Evolutionary conservation across 2,113 vertebrate species (phyloP).

Genomic region (Strix aluco): DNA sequence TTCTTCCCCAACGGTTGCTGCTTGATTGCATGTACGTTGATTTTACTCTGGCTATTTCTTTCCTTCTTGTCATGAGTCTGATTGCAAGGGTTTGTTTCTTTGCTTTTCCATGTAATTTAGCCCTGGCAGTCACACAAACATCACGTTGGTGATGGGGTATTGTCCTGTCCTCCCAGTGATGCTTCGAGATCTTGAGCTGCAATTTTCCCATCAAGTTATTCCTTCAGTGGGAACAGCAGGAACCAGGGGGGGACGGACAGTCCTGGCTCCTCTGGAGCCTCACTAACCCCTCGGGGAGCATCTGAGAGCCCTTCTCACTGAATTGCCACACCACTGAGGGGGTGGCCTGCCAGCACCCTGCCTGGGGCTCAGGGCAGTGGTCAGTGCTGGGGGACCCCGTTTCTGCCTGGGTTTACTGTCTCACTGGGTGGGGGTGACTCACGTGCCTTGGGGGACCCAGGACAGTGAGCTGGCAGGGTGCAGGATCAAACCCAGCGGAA

Average conservation of each 20-base stretch:
- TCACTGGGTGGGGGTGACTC: background rate
- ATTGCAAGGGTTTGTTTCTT: background rate
- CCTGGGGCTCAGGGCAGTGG: too few species aligned
- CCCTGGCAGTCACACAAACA: background rate
- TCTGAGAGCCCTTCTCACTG: background rate
- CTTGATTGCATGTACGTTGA: background rate
- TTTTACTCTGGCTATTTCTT: background rate
- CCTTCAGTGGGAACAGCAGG: background rate
- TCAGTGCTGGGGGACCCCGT: background rate
- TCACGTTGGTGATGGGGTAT: background rate
- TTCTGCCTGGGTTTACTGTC: background rate
- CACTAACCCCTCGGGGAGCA: background rate
- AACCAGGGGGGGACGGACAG: fast-evolving
- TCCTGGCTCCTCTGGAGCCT: background rate
- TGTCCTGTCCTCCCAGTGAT: background rate
- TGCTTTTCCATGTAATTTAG: background rate
- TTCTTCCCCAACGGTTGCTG: fast-evolving
- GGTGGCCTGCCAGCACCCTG: background rate
- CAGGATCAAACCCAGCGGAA: background rate
- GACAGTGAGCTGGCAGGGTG: background rate
- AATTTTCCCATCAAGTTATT: background rate
- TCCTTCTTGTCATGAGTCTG: background rate
- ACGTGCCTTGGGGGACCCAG: fast-evolving
- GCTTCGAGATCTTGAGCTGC: background rate
- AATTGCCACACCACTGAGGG: background rate